phyloP scores from a whole-genome alignment of 1,140 invertebrate genomes.

The Palaemon carinicauda region DNA sequence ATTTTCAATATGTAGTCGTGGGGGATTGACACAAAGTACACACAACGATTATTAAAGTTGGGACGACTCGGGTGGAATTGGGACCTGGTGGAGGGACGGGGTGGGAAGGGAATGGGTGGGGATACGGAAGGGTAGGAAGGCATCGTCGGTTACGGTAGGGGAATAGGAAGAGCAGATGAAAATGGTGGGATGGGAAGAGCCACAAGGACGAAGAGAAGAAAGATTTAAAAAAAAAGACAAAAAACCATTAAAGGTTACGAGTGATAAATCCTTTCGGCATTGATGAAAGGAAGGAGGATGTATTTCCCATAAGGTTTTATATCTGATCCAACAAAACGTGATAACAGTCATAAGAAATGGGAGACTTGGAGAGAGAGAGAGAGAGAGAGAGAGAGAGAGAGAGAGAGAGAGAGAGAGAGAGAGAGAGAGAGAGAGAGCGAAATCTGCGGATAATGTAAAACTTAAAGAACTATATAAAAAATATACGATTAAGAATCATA shows the following conservation, averaged over 20 bases:
- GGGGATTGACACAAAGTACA: slow-evolving; percentile 29
- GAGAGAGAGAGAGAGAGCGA: too few relatives aligned
- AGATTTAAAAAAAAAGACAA: background rate
- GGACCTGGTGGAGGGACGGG: background rate
- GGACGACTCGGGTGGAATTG: slow-evolving; percentile 13
- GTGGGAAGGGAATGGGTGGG: background rate
- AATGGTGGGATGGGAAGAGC: background rate
- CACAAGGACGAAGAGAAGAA: background rate
- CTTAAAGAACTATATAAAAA: too few relatives aligned
- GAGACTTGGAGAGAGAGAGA: too few relatives aligned
- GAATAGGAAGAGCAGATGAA: background rate
- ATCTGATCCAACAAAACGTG: too few relatives aligned
- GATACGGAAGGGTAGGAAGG: background rate
- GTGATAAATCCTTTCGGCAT: background rate
- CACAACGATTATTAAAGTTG: slow-evolving; percentile 43
- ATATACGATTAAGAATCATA: too few relatives aligned
- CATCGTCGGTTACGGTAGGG: background rate
- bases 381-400: too few relatives aligned
- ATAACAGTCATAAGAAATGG: too few relatives aligned
- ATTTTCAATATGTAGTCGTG: slow-evolving; percentile 49
- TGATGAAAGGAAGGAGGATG: background rate
- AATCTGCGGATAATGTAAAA: too few relatives aligned
- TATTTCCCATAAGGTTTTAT: too few relatives aligned
- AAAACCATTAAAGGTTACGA: background rate
- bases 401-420: too few relatives aligned